phyloP scores from a whole-genome alignment of 1,140 invertebrate species.

The Pachyrhynchus sulphureomaculatus region DNA sequence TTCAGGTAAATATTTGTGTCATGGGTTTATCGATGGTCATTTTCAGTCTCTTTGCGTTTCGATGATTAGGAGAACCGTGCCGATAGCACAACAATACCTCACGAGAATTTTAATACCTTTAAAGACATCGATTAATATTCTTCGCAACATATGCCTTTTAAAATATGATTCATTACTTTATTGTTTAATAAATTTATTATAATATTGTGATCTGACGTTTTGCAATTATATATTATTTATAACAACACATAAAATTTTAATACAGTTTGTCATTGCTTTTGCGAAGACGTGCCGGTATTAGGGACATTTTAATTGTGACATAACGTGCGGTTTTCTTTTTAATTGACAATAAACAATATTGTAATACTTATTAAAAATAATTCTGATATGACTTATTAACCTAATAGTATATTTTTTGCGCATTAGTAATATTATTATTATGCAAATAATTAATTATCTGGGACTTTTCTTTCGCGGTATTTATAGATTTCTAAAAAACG shows the following conservation, averaged over 20 bases:
- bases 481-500: too few species aligned
- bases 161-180: slow-evolving; percentile 32
- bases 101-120: slow-evolving; percentile 31
- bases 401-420: too few species aligned
- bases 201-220: slow-evolving; percentile 2
- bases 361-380: too few species aligned
- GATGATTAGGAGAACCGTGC: slow-evolving; percentile 34
- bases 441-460: too few species aligned
- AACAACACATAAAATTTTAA: slow-evolving; percentile 17
- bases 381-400: too few species aligned
- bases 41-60: slow-evolving; percentile 32
- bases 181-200: slow-evolving; percentile 34
- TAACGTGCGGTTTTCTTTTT: too few species aligned
- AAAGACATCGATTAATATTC: slow-evolving; percentile 31
- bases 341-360: too few species aligned
- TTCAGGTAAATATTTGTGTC: slow-evolving; percentile 33
- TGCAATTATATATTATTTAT: slow-evolving; percentile 17
- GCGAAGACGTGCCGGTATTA: not conserved
- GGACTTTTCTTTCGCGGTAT: too few species aligned
- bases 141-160: slow-evolving; percentile 15
- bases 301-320: too few species aligned
- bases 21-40: slow-evolving; percentile 29
- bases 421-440: too few species aligned
- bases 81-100: slow-evolving; percentile 18
- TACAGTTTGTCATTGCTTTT: slow-evolving; percentile 9